phyloP scores from a whole-genome alignment of 2,797 vertebrate species.

The Tamandua tetradactyla region DNA sequence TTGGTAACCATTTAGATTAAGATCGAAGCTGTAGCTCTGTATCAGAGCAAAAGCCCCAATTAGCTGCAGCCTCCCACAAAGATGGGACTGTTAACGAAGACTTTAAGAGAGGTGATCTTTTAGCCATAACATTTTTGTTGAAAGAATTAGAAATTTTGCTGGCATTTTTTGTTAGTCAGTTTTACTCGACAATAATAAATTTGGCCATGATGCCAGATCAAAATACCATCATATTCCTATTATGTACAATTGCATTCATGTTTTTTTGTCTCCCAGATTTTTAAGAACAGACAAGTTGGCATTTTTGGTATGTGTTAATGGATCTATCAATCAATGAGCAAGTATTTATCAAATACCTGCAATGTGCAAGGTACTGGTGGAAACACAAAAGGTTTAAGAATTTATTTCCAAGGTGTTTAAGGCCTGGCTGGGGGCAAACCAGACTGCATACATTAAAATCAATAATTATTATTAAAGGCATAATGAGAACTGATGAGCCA shows the following conservation, averaged over 20 bases:
- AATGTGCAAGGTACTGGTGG: background rate
- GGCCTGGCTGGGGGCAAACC: background rate
- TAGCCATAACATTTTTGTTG: rapidly evolving
- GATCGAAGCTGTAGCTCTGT: rapidly evolving
- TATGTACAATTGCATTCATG: background rate
- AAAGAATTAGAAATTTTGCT: background rate
- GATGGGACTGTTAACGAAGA: background rate
- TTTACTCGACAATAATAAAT: background rate
- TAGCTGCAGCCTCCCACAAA: background rate
- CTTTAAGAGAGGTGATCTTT: rapidly evolving
- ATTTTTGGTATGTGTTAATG: background rate
- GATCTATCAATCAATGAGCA: background rate
- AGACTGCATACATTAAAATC: background rate
- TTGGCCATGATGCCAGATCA: background rate
- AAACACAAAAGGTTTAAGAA: background rate
- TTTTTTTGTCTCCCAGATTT: background rate
- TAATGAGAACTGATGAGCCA: background rate
- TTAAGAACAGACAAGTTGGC: background rate
- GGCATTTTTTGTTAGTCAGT: background rate
- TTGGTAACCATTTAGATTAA: background rate
- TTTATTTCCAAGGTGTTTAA: background rate
- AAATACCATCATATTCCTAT: background rate
- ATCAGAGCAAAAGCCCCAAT: background rate
- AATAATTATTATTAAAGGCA: rapidly evolving
- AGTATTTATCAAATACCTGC: background rate